Evolutionary conservation across 2,797 vertebrate genomes (phyloP).

Genomic region (Hydrophis major): DNA sequence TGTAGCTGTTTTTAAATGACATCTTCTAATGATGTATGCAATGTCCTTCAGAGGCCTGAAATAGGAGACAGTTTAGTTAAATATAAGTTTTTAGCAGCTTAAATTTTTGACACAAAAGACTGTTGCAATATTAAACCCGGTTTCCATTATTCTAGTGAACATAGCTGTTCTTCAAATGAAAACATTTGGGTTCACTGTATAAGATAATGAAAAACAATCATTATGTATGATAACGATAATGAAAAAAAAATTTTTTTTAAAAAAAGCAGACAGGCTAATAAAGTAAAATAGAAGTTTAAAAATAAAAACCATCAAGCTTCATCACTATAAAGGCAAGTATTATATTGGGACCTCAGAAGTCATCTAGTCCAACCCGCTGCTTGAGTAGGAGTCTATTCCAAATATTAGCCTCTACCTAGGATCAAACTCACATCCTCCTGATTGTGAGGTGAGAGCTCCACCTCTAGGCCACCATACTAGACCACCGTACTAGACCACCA

Average conservation of each 20-base stretch:
- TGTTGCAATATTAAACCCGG: neutral
- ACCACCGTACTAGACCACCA: too few relatives aligned
- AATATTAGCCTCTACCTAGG: too few relatives aligned
- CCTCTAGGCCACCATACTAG: too few relatives aligned
- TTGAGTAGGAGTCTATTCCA: too few relatives aligned
- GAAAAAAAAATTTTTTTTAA: too few relatives aligned
- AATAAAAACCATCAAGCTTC: neutral
- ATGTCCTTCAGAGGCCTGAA: neutral
- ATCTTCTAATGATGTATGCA: neutral
- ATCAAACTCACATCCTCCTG: too few relatives aligned
- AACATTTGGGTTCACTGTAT: neutral
- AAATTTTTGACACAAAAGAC: neutral
- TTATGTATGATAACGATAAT: too few relatives aligned
- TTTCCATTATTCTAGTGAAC: neutral
- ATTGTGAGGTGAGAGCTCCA: too few relatives aligned
- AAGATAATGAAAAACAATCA: neutral
- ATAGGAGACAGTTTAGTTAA: neutral
- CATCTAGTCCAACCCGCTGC: too few relatives aligned
- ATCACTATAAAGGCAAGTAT: neutral
- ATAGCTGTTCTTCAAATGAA: neutral
- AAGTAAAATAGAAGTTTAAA: neutral
- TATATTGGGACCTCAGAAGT: too few relatives aligned
- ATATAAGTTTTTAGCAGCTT: neutral
- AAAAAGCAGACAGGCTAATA: neutral
- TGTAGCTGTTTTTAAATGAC: neutral